Conservation (phyloP, 30 jellyfish, hydroid and myxozoan genomes). For the Aurelia coerulea region DNA sequence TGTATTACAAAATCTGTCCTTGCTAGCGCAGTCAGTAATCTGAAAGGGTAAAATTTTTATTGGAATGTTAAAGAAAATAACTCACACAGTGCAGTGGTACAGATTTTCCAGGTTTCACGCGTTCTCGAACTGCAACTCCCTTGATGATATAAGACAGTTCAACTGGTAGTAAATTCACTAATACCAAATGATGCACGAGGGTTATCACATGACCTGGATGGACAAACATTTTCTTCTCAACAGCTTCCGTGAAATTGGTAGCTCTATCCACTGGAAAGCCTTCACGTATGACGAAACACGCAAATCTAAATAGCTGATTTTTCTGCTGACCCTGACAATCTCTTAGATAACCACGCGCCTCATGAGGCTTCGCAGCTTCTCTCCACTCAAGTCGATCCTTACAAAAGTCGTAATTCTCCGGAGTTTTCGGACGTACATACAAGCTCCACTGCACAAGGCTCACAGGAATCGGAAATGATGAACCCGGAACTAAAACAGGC, state of each 20-base stretch:
- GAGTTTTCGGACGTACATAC: constrained; percentile 71
- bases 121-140: constrained; percentile 66
- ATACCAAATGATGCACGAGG: constrained; percentile 70
- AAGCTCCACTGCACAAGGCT: constrained; percentile 70
- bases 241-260: constrained; percentile 54
- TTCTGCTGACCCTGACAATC: constrained; percentile 57
- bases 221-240: constrained; percentile 44
- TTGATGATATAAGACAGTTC: constrained; percentile 81
- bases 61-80: background rate
- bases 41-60: no score
- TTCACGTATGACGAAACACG: constrained; percentile 64
- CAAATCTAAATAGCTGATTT: constrained; percentile 48
- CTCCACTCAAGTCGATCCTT: constrained; percentile 82
- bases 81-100: constrained; percentile 80
- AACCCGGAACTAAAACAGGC: constrained; percentile 61
- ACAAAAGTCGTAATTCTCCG: constrained; percentile 69
- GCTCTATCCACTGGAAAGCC: constrained; percentile 82
- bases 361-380: constrained; percentile 71
- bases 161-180: constrained; percentile 86
- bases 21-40: no score
- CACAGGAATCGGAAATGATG: constrained; percentile 84
- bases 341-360: constrained; percentile 64
- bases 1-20: no score
- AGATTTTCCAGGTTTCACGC: constrained; percentile 92
- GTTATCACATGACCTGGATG: constrained; percentile 92